These are phyloP conservation scores for Leistus spinibarbis DNA, from an alignment of 2,888 invertebrate species.

Conservation along the genomic window DNA sequence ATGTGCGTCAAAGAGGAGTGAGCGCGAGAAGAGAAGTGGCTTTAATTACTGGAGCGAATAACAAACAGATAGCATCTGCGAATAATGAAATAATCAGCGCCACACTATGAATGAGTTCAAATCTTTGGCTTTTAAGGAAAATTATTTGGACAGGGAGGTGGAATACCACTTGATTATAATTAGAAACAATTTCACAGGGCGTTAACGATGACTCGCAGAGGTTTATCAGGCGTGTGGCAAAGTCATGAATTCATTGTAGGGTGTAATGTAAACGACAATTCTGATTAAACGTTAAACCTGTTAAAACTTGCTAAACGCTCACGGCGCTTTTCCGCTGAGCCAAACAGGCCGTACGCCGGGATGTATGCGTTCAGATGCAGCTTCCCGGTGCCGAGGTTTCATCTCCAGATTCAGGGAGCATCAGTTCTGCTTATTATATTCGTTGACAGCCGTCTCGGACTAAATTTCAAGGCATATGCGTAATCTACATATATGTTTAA, in stretches of 20 bases:
- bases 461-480: no score
- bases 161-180: constrained; percentile 12
- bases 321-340: constrained; percentile 10
- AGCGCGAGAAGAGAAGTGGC: background rate
- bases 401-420: background rate
- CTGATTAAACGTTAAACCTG: constrained; percentile 25
- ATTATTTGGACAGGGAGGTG: background rate
- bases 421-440: background rate
- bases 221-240: constrained; percentile 10
- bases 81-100: constrained; percentile 22
- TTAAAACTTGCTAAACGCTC: constrained; percentile 23
- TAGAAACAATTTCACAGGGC: constrained; percentile 32
- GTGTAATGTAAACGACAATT: constrained; percentile 23
- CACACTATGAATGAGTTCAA: background rate
- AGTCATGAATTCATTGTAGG: constrained; percentile 10
- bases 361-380: constrained; percentile 30
- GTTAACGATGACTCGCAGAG: constrained; percentile 15
- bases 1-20: background rate
- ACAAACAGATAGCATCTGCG: constrained; percentile 20
- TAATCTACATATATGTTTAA: no score
- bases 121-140: background rate
- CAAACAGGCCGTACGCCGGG: constrained; percentile 10
- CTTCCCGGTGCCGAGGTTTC: background rate
- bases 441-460: background rate
- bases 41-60: constrained; percentile 2